phyloP scores from a whole-genome alignment of 2,797 vertebrate genomes.

The Threskiornis aethiopicus region DNA sequence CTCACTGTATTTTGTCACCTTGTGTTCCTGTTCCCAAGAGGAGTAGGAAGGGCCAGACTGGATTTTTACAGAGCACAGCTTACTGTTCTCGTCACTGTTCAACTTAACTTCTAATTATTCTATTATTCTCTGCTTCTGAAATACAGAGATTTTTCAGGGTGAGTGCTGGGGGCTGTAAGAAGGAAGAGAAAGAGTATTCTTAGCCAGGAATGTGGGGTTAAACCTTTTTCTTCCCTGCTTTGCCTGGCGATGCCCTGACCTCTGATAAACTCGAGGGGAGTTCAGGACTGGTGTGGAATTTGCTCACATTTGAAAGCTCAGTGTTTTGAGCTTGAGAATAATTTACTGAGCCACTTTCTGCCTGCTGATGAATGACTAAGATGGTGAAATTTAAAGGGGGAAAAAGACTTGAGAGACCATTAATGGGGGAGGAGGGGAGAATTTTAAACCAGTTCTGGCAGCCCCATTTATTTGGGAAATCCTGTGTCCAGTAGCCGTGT shows the following conservation, averaged over 20 bases:
- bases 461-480: not conserved
- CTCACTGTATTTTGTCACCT: not conserved
- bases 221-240: not conserved
- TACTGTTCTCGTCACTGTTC: not conserved
- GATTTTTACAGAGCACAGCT: not conserved
- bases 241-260: not conserved
- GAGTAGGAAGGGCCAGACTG: not conserved
- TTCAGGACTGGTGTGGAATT: not conserved
- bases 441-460: not conserved
- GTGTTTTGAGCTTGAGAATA: not conserved
- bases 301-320: not conserved
- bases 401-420: not conserved
- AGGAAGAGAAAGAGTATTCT: not conserved
- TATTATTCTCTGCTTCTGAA: not conserved
- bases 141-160: not conserved
- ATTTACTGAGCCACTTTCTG: not conserved
- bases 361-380: not conserved
- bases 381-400: not conserved
- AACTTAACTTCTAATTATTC: not conserved
- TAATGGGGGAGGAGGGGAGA: not conserved
- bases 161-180: not conserved
- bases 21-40: not conserved
- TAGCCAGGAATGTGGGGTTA: slow-evolving; percentile 2
- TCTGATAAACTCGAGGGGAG: not conserved
- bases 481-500: not conserved